phyloP scores from a whole-genome alignment of 2,888 invertebrate genomes.

The Macaria liturata region DNA sequence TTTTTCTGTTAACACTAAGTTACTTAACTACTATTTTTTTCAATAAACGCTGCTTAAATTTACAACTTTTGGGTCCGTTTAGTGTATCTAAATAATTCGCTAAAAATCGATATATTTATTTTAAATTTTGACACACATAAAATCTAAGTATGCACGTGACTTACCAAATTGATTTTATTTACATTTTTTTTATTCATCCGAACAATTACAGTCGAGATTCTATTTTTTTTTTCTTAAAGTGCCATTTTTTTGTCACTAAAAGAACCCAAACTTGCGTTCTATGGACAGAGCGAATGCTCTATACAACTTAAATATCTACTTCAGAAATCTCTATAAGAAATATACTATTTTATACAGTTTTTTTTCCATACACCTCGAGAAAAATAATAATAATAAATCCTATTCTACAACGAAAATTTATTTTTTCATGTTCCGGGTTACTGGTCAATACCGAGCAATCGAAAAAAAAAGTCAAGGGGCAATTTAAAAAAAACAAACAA shows the following conservation, averaged over 20 bases:
- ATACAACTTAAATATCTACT: constrained; percentile 51
- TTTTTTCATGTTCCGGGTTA: background rate
- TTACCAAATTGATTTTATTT: constrained; percentile 66
- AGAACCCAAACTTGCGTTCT: constrained; percentile 67
- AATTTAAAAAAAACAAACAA: no score
- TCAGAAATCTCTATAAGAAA: constrained; percentile 60
- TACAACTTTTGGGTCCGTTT: constrained; percentile 74
- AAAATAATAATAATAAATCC: constrained; percentile 47
- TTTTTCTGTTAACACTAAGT: constrained; percentile 51
- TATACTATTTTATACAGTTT: constrained; percentile 77
- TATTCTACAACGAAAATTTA: constrained; percentile 52
- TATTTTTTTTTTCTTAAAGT: constrained; percentile 32
- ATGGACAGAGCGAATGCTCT: constrained; percentile 65
- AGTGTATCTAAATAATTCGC: constrained; percentile 49
- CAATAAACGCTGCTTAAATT: constrained; percentile 56
- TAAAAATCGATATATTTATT: constrained; percentile 38
- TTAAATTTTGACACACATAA: constrained; percentile 20
- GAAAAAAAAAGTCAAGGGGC: no score
- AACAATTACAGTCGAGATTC: constrained; percentile 58
- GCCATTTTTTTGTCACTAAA: constrained; percentile 52
- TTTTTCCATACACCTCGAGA: constrained; percentile 76
- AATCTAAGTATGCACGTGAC: constrained; percentile 26
- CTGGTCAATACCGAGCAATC: no score
- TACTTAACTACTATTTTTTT: constrained; percentile 52
- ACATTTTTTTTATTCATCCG: constrained; percentile 44